A percentile compares a stretch with the other conserved stretches of the same genome.
These are phyloP conservation scores for Bombus huntii DNA, from an alignment of 1,140 invertebrate species.

Conservation along the genomic window DNA sequence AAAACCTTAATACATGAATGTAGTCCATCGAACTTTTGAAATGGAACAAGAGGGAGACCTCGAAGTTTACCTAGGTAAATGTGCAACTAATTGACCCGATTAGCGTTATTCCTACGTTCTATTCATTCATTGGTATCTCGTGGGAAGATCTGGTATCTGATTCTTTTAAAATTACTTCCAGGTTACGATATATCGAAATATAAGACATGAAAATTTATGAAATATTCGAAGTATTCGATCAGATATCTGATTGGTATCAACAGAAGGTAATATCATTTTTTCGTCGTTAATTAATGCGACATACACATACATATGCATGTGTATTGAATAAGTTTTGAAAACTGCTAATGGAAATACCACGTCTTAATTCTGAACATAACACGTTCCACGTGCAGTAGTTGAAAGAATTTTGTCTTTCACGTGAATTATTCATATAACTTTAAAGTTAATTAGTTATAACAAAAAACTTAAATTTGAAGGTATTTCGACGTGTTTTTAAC, in stretches of 20 bases:
- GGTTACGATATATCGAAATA: not conserved
- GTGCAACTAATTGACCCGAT: slow-evolving; percentile 10
- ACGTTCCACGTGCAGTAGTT: not conserved
- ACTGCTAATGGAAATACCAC: not conserved
- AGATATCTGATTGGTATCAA: not conserved
- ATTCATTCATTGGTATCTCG: not conserved
- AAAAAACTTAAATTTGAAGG: not conserved
- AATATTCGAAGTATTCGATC: not conserved
- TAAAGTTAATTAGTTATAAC: not conserved
- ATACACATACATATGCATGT: not conserved
- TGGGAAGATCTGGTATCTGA: not conserved
- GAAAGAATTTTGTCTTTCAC: not conserved
- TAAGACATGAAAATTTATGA: not conserved
- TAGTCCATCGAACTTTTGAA: slow-evolving; percentile 28
- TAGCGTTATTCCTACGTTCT: not conserved
- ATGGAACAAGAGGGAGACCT: not conserved
- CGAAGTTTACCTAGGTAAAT: not conserved
- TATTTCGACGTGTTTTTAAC: not conserved
- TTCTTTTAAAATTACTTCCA: not conserved
- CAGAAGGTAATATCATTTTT: too few species aligned
- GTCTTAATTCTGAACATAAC: not conserved
- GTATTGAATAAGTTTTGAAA: not conserved
- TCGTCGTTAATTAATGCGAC: too few species aligned
- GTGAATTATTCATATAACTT: not conserved
- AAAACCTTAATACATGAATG: slow-evolving; percentile 14